Evolutionary conservation across 2,888 invertebrate genomes (phyloP).

Genomic region (Drosophila algonquin): DNA sequence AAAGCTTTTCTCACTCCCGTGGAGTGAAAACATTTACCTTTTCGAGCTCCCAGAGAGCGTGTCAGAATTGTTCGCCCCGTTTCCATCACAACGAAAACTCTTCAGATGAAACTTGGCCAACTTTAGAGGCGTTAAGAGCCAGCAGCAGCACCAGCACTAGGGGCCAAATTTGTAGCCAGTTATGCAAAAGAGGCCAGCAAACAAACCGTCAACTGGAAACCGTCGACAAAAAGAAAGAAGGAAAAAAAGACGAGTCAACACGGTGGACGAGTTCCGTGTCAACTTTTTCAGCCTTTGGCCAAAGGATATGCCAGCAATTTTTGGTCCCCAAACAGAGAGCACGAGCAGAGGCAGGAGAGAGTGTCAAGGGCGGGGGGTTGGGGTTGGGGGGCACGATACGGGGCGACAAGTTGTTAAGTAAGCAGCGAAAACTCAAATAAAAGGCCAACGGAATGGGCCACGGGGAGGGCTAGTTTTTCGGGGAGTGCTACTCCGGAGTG

Average conservation of each 20-base stretch:
- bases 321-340: constrained; percentile 6
- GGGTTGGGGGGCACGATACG: constrained; percentile 13
- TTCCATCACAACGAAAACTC: constrained; percentile 60
- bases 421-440: constrained; percentile 76
- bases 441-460: constrained; percentile 31
- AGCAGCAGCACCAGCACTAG: constrained; percentile 10
- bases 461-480: neutral
- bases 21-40: constrained; percentile 3
- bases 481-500: neutral
- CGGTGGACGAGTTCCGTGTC: constrained; percentile 49
- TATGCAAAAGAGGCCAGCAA: constrained; percentile 69
- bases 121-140: constrained; percentile 24
- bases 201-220: constrained; percentile 29
- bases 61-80: constrained; percentile 73
- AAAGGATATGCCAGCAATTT: constrained; percentile 68
- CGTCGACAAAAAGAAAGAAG: neutral
- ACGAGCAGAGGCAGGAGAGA: neutral
- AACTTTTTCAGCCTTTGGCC: constrained; percentile 66
- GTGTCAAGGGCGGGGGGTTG: neutral
- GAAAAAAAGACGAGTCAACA: constrained; percentile 22
- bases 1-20: neutral
- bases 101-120: constrained; percentile 52
- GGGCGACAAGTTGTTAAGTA: constrained; percentile 78
- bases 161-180: constrained; percentile 69
- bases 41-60: constrained; percentile 53